Conservation (phyloP, 2,113 vertebrate species). For the Sceloporus tristichus region DNA sequence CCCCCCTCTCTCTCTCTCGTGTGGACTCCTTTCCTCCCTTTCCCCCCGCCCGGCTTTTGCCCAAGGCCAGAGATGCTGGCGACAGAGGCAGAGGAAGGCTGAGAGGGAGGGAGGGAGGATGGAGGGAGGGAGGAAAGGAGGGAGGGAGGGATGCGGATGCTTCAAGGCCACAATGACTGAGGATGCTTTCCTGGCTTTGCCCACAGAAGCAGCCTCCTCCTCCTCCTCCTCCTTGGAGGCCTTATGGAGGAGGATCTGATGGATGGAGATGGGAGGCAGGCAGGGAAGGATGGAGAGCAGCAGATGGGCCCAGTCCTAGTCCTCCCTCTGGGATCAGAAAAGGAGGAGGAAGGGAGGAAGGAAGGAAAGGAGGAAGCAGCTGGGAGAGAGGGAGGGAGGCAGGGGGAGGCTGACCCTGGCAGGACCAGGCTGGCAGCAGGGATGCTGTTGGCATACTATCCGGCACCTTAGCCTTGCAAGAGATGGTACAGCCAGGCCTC, state of each 20-base stretch:
- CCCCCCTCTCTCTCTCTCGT: too few relatives aligned
- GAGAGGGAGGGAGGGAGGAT: not conserved
- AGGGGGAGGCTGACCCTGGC: too few relatives aligned
- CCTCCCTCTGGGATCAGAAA: slow-evolving; percentile 6
- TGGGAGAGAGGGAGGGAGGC: too few relatives aligned
- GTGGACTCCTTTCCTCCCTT: too few relatives aligned
- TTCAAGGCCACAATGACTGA: not conserved
- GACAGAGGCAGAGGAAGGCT: not conserved
- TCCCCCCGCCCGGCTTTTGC: not conserved
- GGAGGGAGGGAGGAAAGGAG: not conserved
- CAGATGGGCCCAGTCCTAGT: slow-evolving; percentile 24
- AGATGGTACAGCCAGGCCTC: too few relatives aligned
- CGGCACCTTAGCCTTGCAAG: too few relatives aligned
- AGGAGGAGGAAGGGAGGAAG: not conserved
- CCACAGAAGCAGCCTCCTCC: not conserved
- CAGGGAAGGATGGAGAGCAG: slow-evolving; percentile 5
- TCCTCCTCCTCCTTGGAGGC: not conserved
- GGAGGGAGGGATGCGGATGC: not conserved
- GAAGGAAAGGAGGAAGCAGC: too few relatives aligned
- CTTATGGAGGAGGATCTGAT: not conserved
- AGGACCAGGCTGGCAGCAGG: too few relatives aligned
- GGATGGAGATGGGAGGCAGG: not conserved
- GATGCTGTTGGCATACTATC: too few relatives aligned
- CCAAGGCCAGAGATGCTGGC: slow-evolving; percentile 1
- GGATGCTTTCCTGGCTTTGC: slow-evolving; percentile 7